A percentile compares a stretch with the other conserved stretches of the same genome.
Evolutionary conservation across 2,797 vertebrate genomes (phyloP).

Genomic region (Girardinus metallicus): DNA sequence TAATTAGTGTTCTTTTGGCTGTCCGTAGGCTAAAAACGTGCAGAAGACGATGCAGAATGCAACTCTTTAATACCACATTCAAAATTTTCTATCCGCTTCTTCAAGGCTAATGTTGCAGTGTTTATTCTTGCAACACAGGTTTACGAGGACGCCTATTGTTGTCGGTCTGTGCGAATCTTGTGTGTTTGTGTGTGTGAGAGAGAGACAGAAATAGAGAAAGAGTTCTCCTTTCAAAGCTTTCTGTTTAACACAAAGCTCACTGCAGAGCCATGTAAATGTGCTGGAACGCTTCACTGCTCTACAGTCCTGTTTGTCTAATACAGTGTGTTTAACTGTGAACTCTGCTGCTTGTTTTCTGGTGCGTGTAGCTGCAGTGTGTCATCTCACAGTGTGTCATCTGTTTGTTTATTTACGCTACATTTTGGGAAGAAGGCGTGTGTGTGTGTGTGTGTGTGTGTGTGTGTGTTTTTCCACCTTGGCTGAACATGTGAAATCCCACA

Average conservation of each 20-base stretch:
- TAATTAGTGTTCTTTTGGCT: background rate
- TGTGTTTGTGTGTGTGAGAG: background rate
- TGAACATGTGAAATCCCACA: conserved; percentile 66
- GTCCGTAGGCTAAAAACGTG: background rate
- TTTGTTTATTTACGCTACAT: conserved; percentile 9
- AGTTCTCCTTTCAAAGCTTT: conserved; percentile 40
- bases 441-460: conserved; percentile 12
- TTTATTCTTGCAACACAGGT: background rate
- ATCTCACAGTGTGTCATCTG: background rate
- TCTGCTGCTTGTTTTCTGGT: conserved; percentile 34
- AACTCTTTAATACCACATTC: background rate
- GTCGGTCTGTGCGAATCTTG: background rate
- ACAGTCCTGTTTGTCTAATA: conserved; percentile 25
- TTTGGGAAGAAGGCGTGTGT: conserved; percentile 18
- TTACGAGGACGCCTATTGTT: background rate
- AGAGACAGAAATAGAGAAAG: background rate
- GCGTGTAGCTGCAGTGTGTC: conserved; percentile 36
- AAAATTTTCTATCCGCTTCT: background rate
- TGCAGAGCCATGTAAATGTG: conserved; percentile 56
- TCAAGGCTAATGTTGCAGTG: background rate
- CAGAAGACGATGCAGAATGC: background rate
- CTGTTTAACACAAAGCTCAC: conserved; percentile 41
- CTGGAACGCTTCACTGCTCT: conserved; percentile 44
- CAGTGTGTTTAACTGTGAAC: conserved; percentile 41
- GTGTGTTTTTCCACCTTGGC: conserved; percentile 37